phyloP scores from a whole-genome alignment of 2,113 vertebrate species.

The Calyptommatus sinebrachiatus region DNA sequence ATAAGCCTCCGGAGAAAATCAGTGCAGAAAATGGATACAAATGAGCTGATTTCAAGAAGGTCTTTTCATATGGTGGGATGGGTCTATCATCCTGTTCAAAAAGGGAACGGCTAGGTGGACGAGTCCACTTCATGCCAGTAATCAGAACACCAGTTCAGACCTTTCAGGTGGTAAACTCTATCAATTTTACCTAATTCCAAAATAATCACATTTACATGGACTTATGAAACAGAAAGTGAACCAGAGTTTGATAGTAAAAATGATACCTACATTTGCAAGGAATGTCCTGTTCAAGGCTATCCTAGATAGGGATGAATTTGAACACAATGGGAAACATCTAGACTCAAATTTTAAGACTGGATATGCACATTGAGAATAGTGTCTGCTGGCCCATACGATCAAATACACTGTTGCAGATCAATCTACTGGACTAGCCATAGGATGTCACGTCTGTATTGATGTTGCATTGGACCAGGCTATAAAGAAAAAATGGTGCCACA shows the following conservation, averaged over 20 bases:
- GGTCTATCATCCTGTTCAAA: neutral
- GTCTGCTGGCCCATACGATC: too few species aligned
- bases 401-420: too few species aligned
- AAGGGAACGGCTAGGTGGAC: slow-evolving; percentile 6
- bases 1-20: slow-evolving; percentile 17
- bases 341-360: too few species aligned
- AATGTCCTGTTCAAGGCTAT: too few species aligned
- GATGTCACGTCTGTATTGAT: too few species aligned
- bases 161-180: neutral
- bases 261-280: slow-evolving; percentile 25
- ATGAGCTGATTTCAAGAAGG: neutral
- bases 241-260: slow-evolving; percentile 15
- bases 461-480: too few species aligned
- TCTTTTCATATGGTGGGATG: neutral
- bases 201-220: slow-evolving; percentile 6
- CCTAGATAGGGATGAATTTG: too few species aligned
- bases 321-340: too few species aligned
- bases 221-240: slow-evolving; percentile 1
- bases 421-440: too few species aligned
- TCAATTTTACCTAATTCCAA: neutral
- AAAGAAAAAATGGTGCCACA: too few species aligned
- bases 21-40: neutral
- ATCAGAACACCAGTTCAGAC: slow-evolving; percentile 22
- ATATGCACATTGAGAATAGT: too few species aligned
- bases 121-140: neutral